Evolutionary conservation across 2,888 invertebrate species (phyloP).

Genomic region (Eristalinus aeneus): DNA sequence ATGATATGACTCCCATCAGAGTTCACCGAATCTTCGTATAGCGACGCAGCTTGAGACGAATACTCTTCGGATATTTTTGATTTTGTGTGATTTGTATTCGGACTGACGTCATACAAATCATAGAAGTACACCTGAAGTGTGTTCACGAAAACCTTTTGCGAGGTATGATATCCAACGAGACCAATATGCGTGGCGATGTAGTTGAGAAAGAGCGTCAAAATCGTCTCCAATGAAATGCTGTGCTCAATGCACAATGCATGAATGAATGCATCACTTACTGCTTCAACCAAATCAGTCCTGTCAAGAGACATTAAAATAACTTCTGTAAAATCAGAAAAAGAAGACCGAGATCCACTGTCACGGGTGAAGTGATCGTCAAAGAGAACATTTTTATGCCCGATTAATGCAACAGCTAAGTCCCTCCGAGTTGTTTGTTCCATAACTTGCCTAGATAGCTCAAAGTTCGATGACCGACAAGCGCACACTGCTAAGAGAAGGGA

Average conservation of each 20-base stretch:
- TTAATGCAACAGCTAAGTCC: slow-evolving; percentile 76
- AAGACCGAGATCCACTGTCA: slow-evolving; percentile 68
- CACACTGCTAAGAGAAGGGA: slow-evolving; percentile 77
- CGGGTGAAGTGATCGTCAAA: slow-evolving; percentile 75
- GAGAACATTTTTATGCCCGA: slow-evolving; percentile 78
- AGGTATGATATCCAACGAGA: slow-evolving; percentile 81
- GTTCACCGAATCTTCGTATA: slow-evolving; percentile 59
- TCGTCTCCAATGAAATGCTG: slow-evolving; percentile 77
- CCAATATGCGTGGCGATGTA: slow-evolving; percentile 86
- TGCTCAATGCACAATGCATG: slow-evolving; percentile 78
- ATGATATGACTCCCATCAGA: slow-evolving; percentile 64
- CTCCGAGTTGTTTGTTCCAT: slow-evolving; percentile 75
- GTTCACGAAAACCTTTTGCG: slow-evolving; percentile 81
- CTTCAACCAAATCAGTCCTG: slow-evolving; percentile 76
- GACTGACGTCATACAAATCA: slow-evolving; percentile 78
- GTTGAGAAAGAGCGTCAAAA: slow-evolving; percentile 84
- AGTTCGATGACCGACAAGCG: slow-evolving; percentile 79
- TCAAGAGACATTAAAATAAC: slow-evolving; percentile 77
- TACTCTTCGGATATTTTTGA: slow-evolving; percentile 62
- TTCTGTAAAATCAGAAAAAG: slow-evolving; percentile 79
- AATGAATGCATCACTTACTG: slow-evolving; percentile 78
- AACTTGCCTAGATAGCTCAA: slow-evolving; percentile 76
- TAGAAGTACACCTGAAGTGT: slow-evolving; percentile 82
- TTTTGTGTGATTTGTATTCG: slow-evolving; percentile 71
- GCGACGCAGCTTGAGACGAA: slow-evolving; percentile 53